Base-by-base conservation (phyloP, 2,797 vertebrate species). In the Sarcophilus harrisii region DNA sequence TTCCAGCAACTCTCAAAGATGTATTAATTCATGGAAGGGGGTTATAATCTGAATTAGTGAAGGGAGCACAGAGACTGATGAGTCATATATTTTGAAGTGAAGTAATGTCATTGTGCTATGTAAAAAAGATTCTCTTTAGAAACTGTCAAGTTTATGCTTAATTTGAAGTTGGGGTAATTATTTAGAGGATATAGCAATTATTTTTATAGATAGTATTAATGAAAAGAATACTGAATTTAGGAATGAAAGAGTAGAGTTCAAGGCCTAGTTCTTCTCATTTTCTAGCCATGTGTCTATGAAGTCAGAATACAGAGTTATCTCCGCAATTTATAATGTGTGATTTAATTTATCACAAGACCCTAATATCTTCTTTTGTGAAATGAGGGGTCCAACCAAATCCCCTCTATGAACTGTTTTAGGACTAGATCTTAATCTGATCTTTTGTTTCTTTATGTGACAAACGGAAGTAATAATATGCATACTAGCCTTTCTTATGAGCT, bases 121-220 rank as follows among this genome's bases (percentile, higher is more conserved):
- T 98, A 95, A 99, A 81, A 99, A 94, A 98, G 94, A 0, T 66
- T 96, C 97, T 98, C 97, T 95, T 96, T 73, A 87, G 92, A 95
- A 96, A 96, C 89, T 93, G 57, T 59, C 97, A 94, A 93, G 97
- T 96, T 55, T 90, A 55, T 95, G 73, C 94, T 96, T 54, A 73
- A 11, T 60, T 97, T 96, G 58, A 95, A 96, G 52, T 91, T 94
- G 49, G 30, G 49, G 2, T 91, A 92, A 95, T 38, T 94, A 94
- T 96, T 90, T 90, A 92, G 18, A 91, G 24, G 97, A 62, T 95
- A 32, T 13, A 57, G 55, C 30, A 91, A 52, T 93, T 96, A 66
- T 94, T 54, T 92, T 95, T 52, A 58, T 29, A n/a, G n/a, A 81
- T 81, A 6, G 0, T 21, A 21, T 18, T 81, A 45, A 81, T 81